A percentile compares a stretch with the other conserved stretches of the same genome.
phyloP scores from a whole-genome alignment of 1,140 invertebrate genomes.

The Ooceraea biroi region DNA sequence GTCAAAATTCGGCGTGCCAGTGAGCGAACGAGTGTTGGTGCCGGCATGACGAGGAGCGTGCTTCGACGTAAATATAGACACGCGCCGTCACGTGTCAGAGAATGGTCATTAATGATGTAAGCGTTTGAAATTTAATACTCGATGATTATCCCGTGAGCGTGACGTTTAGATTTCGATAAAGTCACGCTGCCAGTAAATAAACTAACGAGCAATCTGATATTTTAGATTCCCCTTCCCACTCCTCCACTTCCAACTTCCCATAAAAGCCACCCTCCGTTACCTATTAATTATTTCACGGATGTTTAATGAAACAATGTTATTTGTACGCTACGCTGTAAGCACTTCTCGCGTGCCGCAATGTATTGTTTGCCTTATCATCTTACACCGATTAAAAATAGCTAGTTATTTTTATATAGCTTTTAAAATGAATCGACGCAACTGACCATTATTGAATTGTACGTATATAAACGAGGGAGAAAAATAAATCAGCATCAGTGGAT shows the following conservation, averaged over 20 bases:
- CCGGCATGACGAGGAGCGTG: slow-evolving; percentile 37
- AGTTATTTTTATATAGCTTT: background rate
- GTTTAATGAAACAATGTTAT: slow-evolving; percentile 20
- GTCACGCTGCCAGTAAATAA: slow-evolving; percentile 28
- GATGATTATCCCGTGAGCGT: slow-evolving; percentile 39
- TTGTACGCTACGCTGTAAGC: background rate
- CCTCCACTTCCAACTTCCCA: too few species aligned
- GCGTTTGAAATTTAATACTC: slow-evolving; percentile 59
- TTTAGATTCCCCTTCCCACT: slow-evolving; percentile 15
- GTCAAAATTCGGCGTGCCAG: slow-evolving; percentile 15
- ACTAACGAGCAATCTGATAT: slow-evolving; percentile 57
- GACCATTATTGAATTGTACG: background rate
- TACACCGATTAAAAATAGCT: background rate
- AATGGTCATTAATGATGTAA: slow-evolving; percentile 69
- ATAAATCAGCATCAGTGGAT: background rate
- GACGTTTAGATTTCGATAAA: slow-evolving; percentile 53
- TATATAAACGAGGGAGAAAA: background rate
- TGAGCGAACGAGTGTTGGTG: background rate
- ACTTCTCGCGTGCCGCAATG: background rate
- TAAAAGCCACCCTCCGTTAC: slow-evolving; percentile 6
- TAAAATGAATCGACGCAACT: background rate
- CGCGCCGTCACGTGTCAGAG: slow-evolving; percentile 57
- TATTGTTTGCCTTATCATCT: background rate
- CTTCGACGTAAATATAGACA: slow-evolving; percentile 69
- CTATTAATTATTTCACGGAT: slow-evolving; percentile 44